These are phyloP conservation scores for Scatophagus argus DNA, from an alignment of 2,113 vertebrate species.

Conservation along the genomic window DNA sequence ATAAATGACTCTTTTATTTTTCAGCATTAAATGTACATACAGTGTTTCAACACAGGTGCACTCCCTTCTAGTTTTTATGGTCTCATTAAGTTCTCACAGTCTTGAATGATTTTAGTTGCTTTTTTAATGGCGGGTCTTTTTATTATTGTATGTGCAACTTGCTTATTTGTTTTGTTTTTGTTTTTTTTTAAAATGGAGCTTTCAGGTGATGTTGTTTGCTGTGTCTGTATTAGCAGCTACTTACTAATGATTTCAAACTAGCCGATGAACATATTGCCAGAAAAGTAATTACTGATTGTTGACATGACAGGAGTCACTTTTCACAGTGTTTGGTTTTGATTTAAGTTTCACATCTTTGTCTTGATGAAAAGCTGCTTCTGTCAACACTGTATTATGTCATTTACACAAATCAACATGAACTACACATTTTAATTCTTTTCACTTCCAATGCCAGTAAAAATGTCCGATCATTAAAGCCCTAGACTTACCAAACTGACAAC, in stretches of 20 bases:
- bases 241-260: background rate
- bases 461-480: too few species aligned
- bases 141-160: background rate
- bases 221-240: background rate
- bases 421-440: background rate
- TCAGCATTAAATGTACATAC: slow-evolving; percentile 10
- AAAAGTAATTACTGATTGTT: background rate
- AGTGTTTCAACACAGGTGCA: background rate
- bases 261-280: background rate
- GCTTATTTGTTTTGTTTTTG: too few species aligned
- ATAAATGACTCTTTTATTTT: slow-evolving; percentile 27
- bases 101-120: background rate
- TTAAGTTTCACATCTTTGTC: background rate
- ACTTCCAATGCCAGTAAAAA: too few species aligned
- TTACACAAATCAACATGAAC: background rate
- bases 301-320: background rate
- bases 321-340: background rate
- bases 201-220: background rate
- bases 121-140: background rate
- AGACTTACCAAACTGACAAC: too few species aligned
- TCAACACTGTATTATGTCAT: background rate
- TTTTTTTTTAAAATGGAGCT: too few species aligned
- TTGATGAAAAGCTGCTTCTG: background rate
- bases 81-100: slow-evolving; percentile 7
- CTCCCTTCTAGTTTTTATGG: background rate